phyloP scores from a whole-genome alignment of 1,140 invertebrate species.

The Nautilus pompilius region DNA sequence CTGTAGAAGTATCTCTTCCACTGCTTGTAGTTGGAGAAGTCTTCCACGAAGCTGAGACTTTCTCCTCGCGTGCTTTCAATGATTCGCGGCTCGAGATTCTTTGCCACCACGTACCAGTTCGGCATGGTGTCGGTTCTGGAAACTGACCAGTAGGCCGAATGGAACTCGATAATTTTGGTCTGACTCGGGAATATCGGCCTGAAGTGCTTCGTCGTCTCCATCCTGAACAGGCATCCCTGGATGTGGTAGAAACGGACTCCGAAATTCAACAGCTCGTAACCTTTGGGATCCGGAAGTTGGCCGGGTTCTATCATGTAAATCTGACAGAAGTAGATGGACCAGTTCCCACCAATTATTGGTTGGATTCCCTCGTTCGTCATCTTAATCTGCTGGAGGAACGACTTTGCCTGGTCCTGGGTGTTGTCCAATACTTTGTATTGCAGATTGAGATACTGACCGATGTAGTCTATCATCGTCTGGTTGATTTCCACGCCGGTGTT shows the following conservation, averaged over 20 bases:
- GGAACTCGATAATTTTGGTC: background rate
- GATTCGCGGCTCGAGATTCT: background rate
- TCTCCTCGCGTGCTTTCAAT: slow-evolving; percentile 1
- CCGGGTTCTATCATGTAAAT: background rate
- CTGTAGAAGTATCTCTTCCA: background rate
- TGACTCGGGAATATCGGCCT: slow-evolving; percentile 1
- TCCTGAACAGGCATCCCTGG: slow-evolving; percentile 8
- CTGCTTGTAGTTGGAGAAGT: background rate
- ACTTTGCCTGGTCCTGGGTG: slow-evolving; percentile 9
- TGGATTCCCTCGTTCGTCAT: slow-evolving; percentile 25
- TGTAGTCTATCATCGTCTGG: slow-evolving; percentile 31
- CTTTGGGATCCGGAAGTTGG: background rate
- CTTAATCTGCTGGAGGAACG: slow-evolving; percentile 12
- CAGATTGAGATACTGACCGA: slow-evolving; percentile 19
- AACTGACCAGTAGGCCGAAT: background rate
- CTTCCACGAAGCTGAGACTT: background rate
- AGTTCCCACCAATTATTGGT: slow-evolving; percentile 13
- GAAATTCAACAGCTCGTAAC: background rate
- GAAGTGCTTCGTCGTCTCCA: slow-evolving; percentile 1
- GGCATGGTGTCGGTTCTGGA: slow-evolving; percentile 9
- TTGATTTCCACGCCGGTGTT: too few species aligned
- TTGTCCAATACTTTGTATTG: slow-evolving; percentile 32
- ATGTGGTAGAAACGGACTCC: slow-evolving; percentile 7
- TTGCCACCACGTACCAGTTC: slow-evolving; percentile 2
- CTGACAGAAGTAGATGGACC: slow-evolving; percentile 13